Base-by-base conservation (phyloP, 2,113 vertebrate species). In the Egretta garzetta region DNA sequence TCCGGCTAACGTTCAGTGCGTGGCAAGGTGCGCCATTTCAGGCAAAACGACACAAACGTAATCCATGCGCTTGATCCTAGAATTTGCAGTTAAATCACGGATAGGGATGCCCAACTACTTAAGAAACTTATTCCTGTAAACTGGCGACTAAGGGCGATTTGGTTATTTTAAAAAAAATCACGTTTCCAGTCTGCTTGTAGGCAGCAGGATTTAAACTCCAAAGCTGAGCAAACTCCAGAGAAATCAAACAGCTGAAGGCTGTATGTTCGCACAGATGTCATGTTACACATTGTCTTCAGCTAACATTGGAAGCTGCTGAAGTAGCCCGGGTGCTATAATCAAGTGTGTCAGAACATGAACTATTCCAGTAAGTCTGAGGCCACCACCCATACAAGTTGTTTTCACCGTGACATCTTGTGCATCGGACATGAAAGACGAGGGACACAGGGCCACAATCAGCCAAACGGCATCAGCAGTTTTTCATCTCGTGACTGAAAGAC, bases 1-100 rank as follows among this genome's bases (percentile, higher is more conserved):
- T 66, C 73, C 27, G 26, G 3, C 14, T 14, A 30, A 5, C 24
- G 0, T n/a, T 72, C 18, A 16, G 32, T 2, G 16, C 7, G 1
- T 27, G 60, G 9, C 14, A 16, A 12, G 2, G 19, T 14, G 35
- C 4, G 2, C 27, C 13, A 3, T 17, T 20, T 18, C 43, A 28
- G 23, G 27, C 58, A 63, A 30, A 60, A 37, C 5, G 12, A 7
- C 16, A 35, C 32, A 27, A 39, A 33, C 7, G 18, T 12, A 30
- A 30, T 26, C 32, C 24, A 1, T 18, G 12, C 2, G 2, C 33
- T 53, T 53, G 6, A 11, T n/a, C 9, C 33, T 52, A 14, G 18
- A 26, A 49, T 32, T 11, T 39, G 30, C 12, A 21, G 26, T 13
- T 76, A 8, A 3, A 45, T 62, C 27, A 3, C 7, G 28, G 13